Conservation (phyloP, 2,888 invertebrate genomes). For the Oegoconia quadripuncta region DNA sequence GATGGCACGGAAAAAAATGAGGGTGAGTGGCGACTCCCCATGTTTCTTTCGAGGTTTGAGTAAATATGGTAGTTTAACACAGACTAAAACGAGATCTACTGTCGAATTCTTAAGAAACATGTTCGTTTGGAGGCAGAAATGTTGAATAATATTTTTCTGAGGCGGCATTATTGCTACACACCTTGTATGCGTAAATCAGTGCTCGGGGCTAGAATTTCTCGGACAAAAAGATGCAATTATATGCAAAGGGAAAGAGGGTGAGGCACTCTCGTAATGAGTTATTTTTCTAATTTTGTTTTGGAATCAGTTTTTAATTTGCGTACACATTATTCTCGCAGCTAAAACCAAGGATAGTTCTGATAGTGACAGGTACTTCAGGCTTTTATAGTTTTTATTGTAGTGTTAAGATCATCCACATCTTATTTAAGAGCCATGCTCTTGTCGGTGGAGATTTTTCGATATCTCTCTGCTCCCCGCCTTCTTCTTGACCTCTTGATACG, state of each 20-base stretch:
- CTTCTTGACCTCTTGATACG: too few species aligned
- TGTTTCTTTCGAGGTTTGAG: constrained; percentile 67
- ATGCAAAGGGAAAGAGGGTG: constrained; percentile 58
- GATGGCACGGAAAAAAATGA: constrained; percentile 66
- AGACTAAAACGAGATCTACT: constrained; percentile 44
- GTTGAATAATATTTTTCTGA: constrained; percentile 66
- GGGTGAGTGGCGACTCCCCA: constrained; percentile 65
- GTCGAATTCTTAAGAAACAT: constrained; percentile 30
- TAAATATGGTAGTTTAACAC: constrained; percentile 55
- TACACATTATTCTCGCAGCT: neutral
- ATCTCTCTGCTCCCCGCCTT: too few species aligned
- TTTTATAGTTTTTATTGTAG: too few species aligned
- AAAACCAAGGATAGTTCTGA: too few species aligned
- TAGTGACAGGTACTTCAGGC: too few species aligned
- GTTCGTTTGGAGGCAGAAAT: constrained; percentile 29
- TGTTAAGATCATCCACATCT: too few species aligned
- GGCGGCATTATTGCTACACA: constrained; percentile 75
- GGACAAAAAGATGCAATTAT: constrained; percentile 77
- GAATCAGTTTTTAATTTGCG: constrained; percentile 5
- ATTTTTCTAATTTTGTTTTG: constrained; percentile 38
- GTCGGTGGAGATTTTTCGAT: too few species aligned
- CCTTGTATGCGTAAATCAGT: constrained; percentile 79
- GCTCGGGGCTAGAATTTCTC: constrained; percentile 70
- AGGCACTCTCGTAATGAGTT: constrained; percentile 49
- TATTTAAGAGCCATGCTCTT: too few species aligned